These are phyloP conservation scores for Toxostoma redivivum DNA, from an alignment of 2,113 vertebrate genomes.

Conservation along the genomic window DNA sequence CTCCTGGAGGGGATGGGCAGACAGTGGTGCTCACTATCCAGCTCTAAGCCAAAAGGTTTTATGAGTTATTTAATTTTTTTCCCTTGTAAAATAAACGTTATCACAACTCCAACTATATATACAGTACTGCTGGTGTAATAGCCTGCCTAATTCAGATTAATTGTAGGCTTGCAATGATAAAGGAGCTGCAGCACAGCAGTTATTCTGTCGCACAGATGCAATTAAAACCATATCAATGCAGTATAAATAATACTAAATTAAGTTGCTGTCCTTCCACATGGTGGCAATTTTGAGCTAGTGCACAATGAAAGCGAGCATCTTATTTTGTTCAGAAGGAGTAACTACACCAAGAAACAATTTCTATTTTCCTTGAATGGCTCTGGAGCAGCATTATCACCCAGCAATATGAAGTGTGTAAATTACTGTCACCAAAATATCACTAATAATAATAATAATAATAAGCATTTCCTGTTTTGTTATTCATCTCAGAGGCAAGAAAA, in stretches of 20 bases:
- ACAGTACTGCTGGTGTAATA: conserved; percentile 8
- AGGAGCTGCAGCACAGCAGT: conserved; percentile 46
- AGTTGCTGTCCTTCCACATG: conserved; percentile 62
- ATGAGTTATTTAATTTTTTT: neutral
- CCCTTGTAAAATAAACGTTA: neutral
- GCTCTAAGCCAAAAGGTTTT: neutral
- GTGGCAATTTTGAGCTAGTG: conserved; percentile 75
- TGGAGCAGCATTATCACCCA: neutral
- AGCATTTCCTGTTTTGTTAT: neutral
- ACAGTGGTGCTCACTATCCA: neutral
- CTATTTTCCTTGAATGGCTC: conserved; percentile 27
- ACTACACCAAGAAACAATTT: conserved; percentile 18
- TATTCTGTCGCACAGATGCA: conserved; percentile 30
- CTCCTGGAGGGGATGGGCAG: neutral
- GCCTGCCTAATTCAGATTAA: conserved; percentile 64
- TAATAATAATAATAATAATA: neutral
- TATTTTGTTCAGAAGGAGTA: conserved; percentile 27
- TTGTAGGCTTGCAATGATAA: conserved; percentile 31
- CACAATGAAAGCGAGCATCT: neutral
- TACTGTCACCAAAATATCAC: neutral
- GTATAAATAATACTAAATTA: conserved; percentile 24
- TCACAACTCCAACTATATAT: neutral
- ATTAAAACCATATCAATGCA: conserved; percentile 37
- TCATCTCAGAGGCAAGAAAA: neutral
- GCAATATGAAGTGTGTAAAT: neutral